Evolutionary conservation across 2,797 vertebrate species (phyloP).

Genomic region (Sebastes dallii): DNA sequence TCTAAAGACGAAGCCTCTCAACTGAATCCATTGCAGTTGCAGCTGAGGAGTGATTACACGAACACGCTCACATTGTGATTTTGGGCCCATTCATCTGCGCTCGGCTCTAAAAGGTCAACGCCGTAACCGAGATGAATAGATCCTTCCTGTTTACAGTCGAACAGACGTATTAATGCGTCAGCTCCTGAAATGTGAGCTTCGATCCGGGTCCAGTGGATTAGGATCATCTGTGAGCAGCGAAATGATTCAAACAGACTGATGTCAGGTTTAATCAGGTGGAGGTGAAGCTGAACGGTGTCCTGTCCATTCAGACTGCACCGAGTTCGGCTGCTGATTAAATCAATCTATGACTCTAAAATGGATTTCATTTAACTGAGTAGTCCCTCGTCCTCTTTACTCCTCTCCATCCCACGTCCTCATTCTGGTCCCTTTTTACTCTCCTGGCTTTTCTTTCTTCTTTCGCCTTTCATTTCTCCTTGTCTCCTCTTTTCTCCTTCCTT

Average conservation of each 20-base stretch:
- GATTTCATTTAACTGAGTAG: slow-evolving; percentile 55
- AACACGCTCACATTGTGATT: slow-evolving; percentile 26
- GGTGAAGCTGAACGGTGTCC: slow-evolving; percentile 22
- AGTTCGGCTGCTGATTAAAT: slow-evolving; percentile 27
- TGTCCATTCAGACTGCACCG: not conserved
- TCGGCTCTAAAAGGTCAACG: slow-evolving; percentile 62
- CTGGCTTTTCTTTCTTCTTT: not conserved
- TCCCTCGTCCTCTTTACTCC: slow-evolving; percentile 16
- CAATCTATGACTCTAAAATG: slow-evolving; percentile 19
- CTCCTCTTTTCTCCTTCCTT: not conserved
- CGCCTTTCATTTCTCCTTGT: not conserved
- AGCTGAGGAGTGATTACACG: slow-evolving; percentile 34
- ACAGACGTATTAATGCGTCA: not conserved
- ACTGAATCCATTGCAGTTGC: slow-evolving; percentile 5
- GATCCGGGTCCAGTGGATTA: slow-evolving; percentile 16
- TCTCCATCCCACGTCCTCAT: not conserved
- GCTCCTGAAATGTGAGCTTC: slow-evolving; percentile 15
- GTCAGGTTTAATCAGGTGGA: slow-evolving; percentile 31
- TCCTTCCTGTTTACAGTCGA: slow-evolving; percentile 47
- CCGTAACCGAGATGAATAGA: slow-evolving; percentile 52
- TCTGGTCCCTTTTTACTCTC: not conserved
- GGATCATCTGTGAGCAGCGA: slow-evolving; percentile 25
- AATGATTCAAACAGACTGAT: slow-evolving; percentile 28
- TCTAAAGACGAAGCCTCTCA: not conserved
- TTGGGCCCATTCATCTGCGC: slow-evolving; percentile 53